Conservation (phyloP, 2,113 vertebrate species). For the Lepisosteus oculatus region DNA sequence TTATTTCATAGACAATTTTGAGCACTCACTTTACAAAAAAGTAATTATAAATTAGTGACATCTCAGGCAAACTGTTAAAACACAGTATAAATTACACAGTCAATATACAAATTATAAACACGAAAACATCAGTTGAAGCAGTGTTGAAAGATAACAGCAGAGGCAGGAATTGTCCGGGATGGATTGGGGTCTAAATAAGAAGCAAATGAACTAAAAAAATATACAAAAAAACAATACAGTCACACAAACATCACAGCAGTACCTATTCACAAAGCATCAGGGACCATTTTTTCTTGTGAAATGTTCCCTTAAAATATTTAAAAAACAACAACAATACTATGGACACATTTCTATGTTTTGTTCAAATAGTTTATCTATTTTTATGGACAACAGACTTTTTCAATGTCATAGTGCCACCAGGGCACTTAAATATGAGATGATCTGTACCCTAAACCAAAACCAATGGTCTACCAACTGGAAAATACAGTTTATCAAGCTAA, state of each 20-base stretch:
- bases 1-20: slow-evolving; percentile 27
- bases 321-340: slow-evolving; percentile 3
- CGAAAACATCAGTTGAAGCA: slow-evolving; percentile 51
- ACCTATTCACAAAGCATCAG: slow-evolving; percentile 6
- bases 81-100: slow-evolving; percentile 67
- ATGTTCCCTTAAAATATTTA: slow-evolving; percentile 1
- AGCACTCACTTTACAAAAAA: slow-evolving; percentile 60
- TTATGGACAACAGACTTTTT: no score
- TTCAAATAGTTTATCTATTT: no score
- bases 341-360: no score
- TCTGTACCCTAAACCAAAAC: no score
- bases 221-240: not conserved
- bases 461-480: no score
- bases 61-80: slow-evolving; percentile 70
- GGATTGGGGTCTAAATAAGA: no score
- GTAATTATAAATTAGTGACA: slow-evolving; percentile 62
- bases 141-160: not conserved
- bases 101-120: slow-evolving; percentile 66
- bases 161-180: no score
- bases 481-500: no score
- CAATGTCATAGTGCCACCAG: no score
- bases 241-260: not conserved
- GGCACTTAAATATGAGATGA: no score
- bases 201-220: no score
- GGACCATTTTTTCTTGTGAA: not conserved